phyloP scores from a whole-genome alignment of 2,113 vertebrate species.

The Calonectris borealis region DNA sequence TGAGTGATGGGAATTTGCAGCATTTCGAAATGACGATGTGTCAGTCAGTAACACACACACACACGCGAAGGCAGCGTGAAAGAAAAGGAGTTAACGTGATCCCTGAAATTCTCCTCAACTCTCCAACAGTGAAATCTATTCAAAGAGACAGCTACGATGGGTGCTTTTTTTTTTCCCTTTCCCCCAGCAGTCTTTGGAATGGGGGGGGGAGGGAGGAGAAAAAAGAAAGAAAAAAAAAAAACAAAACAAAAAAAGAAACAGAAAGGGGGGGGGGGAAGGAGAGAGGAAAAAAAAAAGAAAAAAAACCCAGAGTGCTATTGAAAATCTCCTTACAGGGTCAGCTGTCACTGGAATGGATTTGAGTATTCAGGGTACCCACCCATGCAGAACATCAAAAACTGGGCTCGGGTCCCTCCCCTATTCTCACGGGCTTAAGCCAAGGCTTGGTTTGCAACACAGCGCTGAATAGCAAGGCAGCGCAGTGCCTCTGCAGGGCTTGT shows the following conservation, averaged over 20 bases:
- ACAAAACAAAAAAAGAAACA: neutral
- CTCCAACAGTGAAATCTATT: constrained; percentile 37
- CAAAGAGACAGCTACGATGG: constrained; percentile 13
- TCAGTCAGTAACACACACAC: neutral
- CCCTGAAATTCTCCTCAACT: constrained; percentile 8
- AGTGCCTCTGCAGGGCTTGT: constrained; percentile 31
- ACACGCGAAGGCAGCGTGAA: neutral
- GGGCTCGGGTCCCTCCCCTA: constrained; percentile 63
- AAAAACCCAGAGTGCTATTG: constrained; percentile 40
- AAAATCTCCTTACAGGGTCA: constrained; percentile 72
- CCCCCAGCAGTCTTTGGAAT: constrained; percentile 15
- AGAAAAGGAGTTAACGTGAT: constrained; percentile 34
- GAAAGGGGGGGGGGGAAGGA: neutral
- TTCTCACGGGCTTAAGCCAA: constrained; percentile 58
- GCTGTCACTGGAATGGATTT: constrained; percentile 75
- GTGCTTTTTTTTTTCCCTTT: neutral
- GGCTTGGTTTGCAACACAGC: neutral
- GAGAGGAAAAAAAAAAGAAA: neutral
- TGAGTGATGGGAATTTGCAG: constrained; percentile 38
- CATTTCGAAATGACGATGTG: neutral
- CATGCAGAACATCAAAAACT: constrained; percentile 82
- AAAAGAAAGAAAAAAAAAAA: neutral
- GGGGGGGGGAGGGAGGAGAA: neutral
- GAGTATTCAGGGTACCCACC: constrained; percentile 78
- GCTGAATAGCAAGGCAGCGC: constrained; percentile 24